Evolutionary conservation across 2,113 vertebrate genomes (phyloP), one percentile per base, ranked within the genome.

Genomic region (Bucco capensis): DNA sequence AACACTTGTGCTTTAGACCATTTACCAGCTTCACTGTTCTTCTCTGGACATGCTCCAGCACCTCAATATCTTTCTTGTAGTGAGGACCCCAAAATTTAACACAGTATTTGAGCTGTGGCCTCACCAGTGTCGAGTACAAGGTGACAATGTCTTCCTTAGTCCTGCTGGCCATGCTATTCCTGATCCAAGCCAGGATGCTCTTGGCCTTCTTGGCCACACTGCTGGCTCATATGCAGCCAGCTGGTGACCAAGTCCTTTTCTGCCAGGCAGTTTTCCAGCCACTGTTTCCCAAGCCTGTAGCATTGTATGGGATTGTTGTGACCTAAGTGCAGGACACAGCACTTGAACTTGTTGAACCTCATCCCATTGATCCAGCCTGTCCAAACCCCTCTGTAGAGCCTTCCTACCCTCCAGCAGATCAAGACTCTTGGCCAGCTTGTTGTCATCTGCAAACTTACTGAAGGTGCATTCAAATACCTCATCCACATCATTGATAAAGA

Each of bases 321-420:
- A 72, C 30, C 16, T 21, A 30, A 46, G 16, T 27, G 8, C 49
- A 49, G 49, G 19, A 24, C 9, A 8, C 12, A 3, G 12, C 46
- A 81, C 19, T 38, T 19, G 5, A 19, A 21, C 33, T 30, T 57
- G n/a, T 16, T 73, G 30, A 57, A 0, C 8, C 7, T 50, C 3
- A 1, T 16, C 12, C 12, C 54, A 44, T 27, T 0, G 0, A 10
- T 33, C 54, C 31, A 76, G 46, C 16, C 14, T 25, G 4, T 35
- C 33, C 54, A 73, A 38, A 38, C 6, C 21, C 10, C 38, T 64
- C 35, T 40, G 31, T 0, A 40, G 35, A 86, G 4, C 35, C 35
- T 84, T 50, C 22, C 31, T 44, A 16, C 33, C 33, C 7, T 38
- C 15, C 14, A 69, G n/a, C 38, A 58, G 37, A 42, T 10, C 25